Conservation (phyloP, 1,140 invertebrate species). For the Drosophila willistoni region DNA sequence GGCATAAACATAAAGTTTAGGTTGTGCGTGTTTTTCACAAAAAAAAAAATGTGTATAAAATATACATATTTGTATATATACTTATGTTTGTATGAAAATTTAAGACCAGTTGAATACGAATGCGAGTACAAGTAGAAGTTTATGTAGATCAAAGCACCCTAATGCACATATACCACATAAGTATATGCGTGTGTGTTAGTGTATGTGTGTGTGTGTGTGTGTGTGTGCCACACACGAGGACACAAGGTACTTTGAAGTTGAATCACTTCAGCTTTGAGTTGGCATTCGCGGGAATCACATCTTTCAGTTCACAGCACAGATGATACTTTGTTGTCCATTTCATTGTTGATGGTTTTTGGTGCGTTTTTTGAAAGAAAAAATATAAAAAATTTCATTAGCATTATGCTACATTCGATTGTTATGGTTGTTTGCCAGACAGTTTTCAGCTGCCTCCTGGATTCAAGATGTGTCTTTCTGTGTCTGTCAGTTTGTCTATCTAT, state of each 20-base stretch:
- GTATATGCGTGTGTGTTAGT: constrained; percentile 16
- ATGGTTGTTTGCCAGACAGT: constrained; percentile 61
- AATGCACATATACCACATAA: constrained; percentile 33
- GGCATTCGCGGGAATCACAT: constrained; percentile 76
- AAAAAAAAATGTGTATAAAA: constrained; percentile 17
- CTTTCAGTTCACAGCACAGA: constrained; percentile 73
- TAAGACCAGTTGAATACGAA: constrained; percentile 17
- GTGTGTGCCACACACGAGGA: constrained; percentile 36
- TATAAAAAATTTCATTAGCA: constrained; percentile 65
- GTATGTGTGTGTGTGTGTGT: not conserved
- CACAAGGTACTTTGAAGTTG: constrained; percentile 68
- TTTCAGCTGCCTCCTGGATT: constrained; percentile 37
- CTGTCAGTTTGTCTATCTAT: not conserved
- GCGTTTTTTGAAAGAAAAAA: constrained; percentile 9
- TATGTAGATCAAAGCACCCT: constrained; percentile 65
- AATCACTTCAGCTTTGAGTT: constrained; percentile 69
- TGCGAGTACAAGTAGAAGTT: constrained; percentile 23
- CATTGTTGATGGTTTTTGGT: constrained; percentile 44
- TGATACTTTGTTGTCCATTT: constrained; percentile 68
- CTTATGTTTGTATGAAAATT: constrained; percentile 9
- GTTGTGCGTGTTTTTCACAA: constrained; percentile 41
- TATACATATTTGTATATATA: constrained; percentile 21
- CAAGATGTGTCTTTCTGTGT: not conserved
- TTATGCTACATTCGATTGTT: constrained; percentile 54
- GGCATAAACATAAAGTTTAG: constrained; percentile 59